These are phyloP conservation scores for Otocyon megalotis DNA, from an alignment of 2,113 vertebrate species.

Conservation along the genomic window DNA sequence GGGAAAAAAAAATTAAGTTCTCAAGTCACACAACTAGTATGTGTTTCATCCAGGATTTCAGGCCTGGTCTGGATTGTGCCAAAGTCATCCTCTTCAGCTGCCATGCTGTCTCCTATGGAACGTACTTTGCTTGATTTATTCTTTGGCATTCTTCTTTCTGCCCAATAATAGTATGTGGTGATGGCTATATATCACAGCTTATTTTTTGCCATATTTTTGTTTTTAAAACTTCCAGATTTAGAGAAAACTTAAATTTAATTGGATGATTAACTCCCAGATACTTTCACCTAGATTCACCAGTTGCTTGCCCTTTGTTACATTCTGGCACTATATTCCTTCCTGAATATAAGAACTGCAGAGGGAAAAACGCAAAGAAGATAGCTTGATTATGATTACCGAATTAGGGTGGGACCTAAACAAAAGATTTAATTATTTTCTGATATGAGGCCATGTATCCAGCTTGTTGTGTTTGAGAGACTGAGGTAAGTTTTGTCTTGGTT, in stretches of 20 bases:
- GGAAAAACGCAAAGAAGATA: neutral
- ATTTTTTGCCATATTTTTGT: neutral
- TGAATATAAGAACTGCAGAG: neutral
- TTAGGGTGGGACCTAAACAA: neutral
- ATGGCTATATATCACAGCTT: neutral
- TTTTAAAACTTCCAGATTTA: neutral
- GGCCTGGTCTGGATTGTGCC: neutral
- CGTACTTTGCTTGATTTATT: neutral
- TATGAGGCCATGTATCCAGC: neutral
- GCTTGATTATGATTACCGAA: neutral
- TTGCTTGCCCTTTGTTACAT: neutral
- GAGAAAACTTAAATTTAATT: neutral
- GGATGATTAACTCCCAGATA: neutral
- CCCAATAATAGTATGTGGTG: neutral
- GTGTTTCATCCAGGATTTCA: neutral
- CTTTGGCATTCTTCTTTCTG: neutral
- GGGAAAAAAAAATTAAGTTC: neutral
- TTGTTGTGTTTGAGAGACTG: neutral
- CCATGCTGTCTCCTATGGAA: fast-evolving
- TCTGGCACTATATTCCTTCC: neutral
- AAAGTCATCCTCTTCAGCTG: fast-evolving
- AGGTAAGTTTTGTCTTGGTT: neutral
- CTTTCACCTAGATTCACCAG: neutral
- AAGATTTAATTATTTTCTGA: neutral
- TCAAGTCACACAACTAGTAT: neutral